phyloP scores from a whole-genome alignment of 2,888 invertebrate species.

The Drosophila mettleri region DNA sequence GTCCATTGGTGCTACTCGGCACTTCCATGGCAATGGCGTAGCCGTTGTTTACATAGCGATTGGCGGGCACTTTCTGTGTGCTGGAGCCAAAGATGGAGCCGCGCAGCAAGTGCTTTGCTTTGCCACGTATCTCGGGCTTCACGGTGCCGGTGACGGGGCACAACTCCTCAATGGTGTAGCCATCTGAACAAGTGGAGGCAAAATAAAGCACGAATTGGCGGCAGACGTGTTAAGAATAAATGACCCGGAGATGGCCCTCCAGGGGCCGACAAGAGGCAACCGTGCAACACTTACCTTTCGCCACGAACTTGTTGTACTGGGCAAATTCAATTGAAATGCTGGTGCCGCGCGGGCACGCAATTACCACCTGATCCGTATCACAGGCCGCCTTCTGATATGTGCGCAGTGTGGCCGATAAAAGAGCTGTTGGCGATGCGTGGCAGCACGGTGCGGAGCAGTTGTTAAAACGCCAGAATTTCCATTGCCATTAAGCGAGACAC shows the following conservation, averaged over 20 bases:
- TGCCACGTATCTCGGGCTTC: slow-evolving; percentile 75
- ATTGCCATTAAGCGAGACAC: slow-evolving; percentile 7
- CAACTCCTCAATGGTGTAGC: slow-evolving; percentile 83
- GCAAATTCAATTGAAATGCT: slow-evolving; percentile 96
- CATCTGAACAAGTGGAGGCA: slow-evolving; percentile 69
- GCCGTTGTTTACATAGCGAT: slow-evolving; percentile 77
- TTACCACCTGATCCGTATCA: slow-evolving; percentile 94
- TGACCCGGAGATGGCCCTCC: slow-evolving; percentile 30
- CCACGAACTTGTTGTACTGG: slow-evolving; percentile 88
- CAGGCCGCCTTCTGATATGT: slow-evolving; percentile 97
- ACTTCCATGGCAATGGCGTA: slow-evolving; percentile 52
- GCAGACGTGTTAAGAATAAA: slow-evolving; percentile 52
- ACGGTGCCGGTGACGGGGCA: slow-evolving; percentile 71
- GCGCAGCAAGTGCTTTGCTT: slow-evolving; percentile 80
- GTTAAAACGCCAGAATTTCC: slow-evolving; percentile 11
- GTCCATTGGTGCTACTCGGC: slow-evolving; percentile 48
- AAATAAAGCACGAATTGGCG: slow-evolving; percentile 54
- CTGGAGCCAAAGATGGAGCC: slow-evolving; percentile 83
- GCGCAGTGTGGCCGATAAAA: slow-evolving; percentile 95
- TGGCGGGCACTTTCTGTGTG: slow-evolving; percentile 77
- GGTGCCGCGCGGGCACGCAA: slow-evolving; percentile 96
- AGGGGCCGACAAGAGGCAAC: not conserved
- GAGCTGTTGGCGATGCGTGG: slow-evolving; percentile 86
- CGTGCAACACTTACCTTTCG: slow-evolving; percentile 80
- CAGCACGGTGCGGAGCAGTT: slow-evolving; percentile 8